These are phyloP conservation scores for Mongoloraphidia duomilia DNA, from an alignment of 2,888 invertebrate species.

Conservation along the genomic window DNA sequence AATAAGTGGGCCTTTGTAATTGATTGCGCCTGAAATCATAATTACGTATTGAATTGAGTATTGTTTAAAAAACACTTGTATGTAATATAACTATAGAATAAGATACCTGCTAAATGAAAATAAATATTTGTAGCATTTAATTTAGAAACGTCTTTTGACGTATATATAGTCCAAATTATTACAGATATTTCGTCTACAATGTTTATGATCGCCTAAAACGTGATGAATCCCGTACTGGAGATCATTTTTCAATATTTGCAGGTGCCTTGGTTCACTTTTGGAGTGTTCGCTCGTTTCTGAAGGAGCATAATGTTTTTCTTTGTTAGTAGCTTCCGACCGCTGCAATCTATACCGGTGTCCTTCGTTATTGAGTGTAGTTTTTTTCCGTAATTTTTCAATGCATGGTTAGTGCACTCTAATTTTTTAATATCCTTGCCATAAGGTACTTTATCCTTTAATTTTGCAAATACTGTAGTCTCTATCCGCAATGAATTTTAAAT, in stretches of 20 bases:
- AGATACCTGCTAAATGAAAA: background rate
- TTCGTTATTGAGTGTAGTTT: constrained; percentile 10
- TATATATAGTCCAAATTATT: too few species aligned
- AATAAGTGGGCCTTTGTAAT: background rate
- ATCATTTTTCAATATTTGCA: constrained; percentile 9
- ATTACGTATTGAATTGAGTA: too few species aligned
- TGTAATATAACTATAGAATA: too few species aligned
- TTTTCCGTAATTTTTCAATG: constrained; percentile 15
- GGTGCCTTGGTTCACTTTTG: constrained; percentile 7
- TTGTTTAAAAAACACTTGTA: too few species aligned
- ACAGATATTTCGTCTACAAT: too few species aligned
- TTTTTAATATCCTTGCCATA: constrained; percentile 14
- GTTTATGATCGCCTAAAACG: too few species aligned
- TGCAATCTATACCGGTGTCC: constrained; percentile 10
- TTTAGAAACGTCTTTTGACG: background rate
- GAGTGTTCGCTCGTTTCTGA: constrained; percentile 12
- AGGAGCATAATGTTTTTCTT: constrained; percentile 6
- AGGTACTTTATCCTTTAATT: constrained; percentile 12
- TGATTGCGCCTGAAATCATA: too few species aligned
- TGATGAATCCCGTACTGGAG: constrained; percentile 7
- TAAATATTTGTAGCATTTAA: constrained; percentile 3
- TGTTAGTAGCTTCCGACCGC: constrained; percentile 11
- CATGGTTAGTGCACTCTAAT: constrained; percentile 15
- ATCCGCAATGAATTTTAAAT: constrained; percentile 10
- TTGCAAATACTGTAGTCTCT: too few species aligned